phyloP scores from a whole-genome alignment of 1,140 invertebrate species.

The Leguminivora glycinivorella region DNA sequence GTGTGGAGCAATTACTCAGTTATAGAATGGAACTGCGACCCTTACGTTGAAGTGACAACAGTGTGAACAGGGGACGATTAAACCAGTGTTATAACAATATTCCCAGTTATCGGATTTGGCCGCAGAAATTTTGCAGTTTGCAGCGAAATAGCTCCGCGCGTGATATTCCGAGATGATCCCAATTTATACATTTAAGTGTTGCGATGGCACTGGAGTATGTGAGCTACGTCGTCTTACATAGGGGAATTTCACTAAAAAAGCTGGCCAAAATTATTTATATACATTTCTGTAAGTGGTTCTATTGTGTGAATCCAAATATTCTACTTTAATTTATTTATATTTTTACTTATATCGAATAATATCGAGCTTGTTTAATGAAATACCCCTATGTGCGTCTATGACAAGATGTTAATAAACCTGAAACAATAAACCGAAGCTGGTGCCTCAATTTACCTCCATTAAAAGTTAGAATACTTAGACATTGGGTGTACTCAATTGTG shows the following conservation, averaged over 20 bases:
- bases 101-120: not conserved
- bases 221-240: not conserved
- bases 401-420: not conserved
- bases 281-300: too few relatives aligned
- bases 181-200: slow-evolving; percentile 9
- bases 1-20: slow-evolving; percentile 74
- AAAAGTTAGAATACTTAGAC: slow-evolving; percentile 14
- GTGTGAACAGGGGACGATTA: slow-evolving; percentile 42
- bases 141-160: not conserved
- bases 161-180: not conserved
- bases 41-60: slow-evolving; percentile 66
- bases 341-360: too few relatives aligned
- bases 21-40: slow-evolving; percentile 71
- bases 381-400: too few relatives aligned
- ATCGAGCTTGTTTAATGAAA: too few relatives aligned
- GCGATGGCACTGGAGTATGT: not conserved
- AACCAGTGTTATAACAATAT: not conserved
- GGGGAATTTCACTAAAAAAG: too few relatives aligned
- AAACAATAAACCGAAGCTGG: not conserved
- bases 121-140: not conserved
- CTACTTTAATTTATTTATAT: too few relatives aligned
- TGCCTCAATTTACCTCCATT: slow-evolving; percentile 19
- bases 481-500: slow-evolving; percentile 17
- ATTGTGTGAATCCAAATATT: too few relatives aligned
- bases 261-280: too few relatives aligned